Evolutionary conservation across 2,113 vertebrate species (phyloP).

Genomic region (Nothoprocta perdicaria): DNA sequence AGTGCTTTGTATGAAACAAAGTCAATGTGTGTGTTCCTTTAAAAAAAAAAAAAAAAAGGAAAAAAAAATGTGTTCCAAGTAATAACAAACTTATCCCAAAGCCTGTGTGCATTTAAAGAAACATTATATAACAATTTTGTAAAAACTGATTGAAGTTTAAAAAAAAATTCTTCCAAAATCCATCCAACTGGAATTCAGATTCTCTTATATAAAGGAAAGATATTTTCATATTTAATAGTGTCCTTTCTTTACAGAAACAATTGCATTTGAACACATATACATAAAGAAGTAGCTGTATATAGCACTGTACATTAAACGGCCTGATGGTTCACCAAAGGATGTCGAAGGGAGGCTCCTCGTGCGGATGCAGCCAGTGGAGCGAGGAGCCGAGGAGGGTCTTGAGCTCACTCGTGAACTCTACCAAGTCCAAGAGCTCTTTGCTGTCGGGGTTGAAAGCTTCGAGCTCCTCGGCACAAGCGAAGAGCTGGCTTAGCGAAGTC

Average conservation of each 20-base stretch:
- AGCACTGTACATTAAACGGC: slow-evolving; percentile 74
- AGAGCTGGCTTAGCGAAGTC: slow-evolving; percentile 91
- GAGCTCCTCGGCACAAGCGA: slow-evolving; percentile 89
- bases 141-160: slow-evolving; percentile 82
- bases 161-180: slow-evolving; percentile 82
- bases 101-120: slow-evolving; percentile 81
- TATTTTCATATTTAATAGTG: slow-evolving; percentile 86
- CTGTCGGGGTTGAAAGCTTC: slow-evolving; percentile 91
- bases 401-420: slow-evolving; percentile 91
- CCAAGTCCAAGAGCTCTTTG: slow-evolving; percentile 93
- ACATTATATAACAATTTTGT: slow-evolving; percentile 77
- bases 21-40: slow-evolving; percentile 69
- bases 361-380: slow-evolving; percentile 86
- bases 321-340: slow-evolving; percentile 78
- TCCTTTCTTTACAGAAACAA: slow-evolving; percentile 87
- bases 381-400: slow-evolving; percentile 90
- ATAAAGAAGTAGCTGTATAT: slow-evolving; percentile 79
- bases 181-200: slow-evolving; percentile 81
- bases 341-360: slow-evolving; percentile 63
- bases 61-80: slow-evolving; percentile 76
- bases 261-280: slow-evolving; percentile 84
- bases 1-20: slow-evolving; percentile 81
- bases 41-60: slow-evolving; percentile 49
- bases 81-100: slow-evolving; percentile 85
- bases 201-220: slow-evolving; percentile 85